Conservation (phyloP, 2,888 invertebrate species). For the Hypomecis atomaria region DNA sequence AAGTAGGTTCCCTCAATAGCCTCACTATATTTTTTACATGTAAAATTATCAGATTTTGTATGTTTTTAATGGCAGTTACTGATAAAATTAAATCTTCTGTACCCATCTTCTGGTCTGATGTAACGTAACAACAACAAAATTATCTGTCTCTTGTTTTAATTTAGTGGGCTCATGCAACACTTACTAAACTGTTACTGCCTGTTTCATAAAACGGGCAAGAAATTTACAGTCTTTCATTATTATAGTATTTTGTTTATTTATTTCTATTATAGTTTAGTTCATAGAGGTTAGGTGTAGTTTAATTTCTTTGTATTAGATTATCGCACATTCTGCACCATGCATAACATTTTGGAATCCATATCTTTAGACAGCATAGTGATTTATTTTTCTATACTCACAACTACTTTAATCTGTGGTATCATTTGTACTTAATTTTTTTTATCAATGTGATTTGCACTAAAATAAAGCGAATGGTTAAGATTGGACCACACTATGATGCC, state of each 20-base stretch:
- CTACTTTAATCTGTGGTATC: conserved; percentile 11
- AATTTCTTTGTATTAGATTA: conserved; percentile 31
- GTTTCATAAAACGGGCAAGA: conserved; percentile 7
- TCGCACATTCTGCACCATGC: conserved; percentile 36
- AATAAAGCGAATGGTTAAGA: conserved; percentile 51
- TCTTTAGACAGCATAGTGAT: background rate
- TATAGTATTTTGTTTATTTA: conserved; percentile 55
- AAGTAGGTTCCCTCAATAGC: conserved; percentile 70
- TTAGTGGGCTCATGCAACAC: no score
- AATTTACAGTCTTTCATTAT: conserved; percentile 42
- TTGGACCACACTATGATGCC: conserved; percentile 44
- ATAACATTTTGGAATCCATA: conserved; percentile 12
- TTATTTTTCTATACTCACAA: conserved; percentile 10
- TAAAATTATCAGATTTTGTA: conserved; percentile 55
- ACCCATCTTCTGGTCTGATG: background rate
- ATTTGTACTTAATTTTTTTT: conserved; percentile 59
- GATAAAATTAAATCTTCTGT: conserved; percentile 18
- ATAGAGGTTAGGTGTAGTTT: conserved; percentile 35
- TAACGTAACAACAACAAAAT: background rate
- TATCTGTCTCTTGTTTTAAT: conserved; percentile 1
- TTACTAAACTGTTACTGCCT: background rate
- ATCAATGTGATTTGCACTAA: conserved; percentile 50
- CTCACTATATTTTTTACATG: conserved; percentile 63
- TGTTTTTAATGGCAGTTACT: conserved; percentile 50
- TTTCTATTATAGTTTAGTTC: conserved; percentile 43